Evolutionary conservation across 1,140 invertebrate species (phyloP).

Genomic region (Cyclargus thomasi): DNA sequence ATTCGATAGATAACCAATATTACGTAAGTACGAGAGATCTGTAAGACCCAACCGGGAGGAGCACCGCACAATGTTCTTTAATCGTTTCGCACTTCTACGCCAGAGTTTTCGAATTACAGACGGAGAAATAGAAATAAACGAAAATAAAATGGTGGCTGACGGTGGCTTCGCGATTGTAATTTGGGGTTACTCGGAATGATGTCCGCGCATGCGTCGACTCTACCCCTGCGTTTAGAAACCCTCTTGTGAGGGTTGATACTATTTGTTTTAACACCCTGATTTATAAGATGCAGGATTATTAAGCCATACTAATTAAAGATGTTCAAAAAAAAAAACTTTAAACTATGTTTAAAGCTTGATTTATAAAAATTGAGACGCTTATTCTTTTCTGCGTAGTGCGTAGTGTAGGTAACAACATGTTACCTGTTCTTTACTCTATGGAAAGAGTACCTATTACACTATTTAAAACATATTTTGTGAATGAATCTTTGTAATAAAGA

Average conservation of each 20-base stretch:
- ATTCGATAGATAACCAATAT: constrained; percentile 43
- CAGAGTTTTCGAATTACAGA: constrained; percentile 19
- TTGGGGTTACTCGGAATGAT: constrained; percentile 39
- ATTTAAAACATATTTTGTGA: too few species aligned
- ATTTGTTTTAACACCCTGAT: constrained; percentile 16
- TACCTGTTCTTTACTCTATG: too few species aligned
- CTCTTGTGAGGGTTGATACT: constrained; percentile 16
- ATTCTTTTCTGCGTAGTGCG: too few species aligned
- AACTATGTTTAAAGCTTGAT: too few species aligned
- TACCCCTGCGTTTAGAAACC: constrained; percentile 20
- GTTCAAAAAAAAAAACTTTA: background rate
- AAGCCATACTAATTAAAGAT: background rate
- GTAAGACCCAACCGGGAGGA: constrained; percentile 16
- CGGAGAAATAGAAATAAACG: constrained; percentile 44
- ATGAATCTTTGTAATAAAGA: too few species aligned
- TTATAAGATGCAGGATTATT: background rate
- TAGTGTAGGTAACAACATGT: too few species aligned
- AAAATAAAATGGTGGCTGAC: constrained; percentile 58
- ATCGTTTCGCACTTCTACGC: constrained; percentile 15
- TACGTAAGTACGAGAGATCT: constrained; percentile 48
- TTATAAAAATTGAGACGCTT: too few species aligned
- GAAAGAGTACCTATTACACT: too few species aligned
- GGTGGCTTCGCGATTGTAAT: constrained; percentile 31
- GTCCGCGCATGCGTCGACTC: constrained; percentile 41
- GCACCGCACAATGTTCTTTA: constrained; percentile 16